A percentile compares a stretch with the other conserved stretches of the same genome.
These are phyloP conservation scores for Druon quercuslanigerum DNA, from an alignment of 1,140 invertebrate genomes.

Conservation along the genomic window DNA sequence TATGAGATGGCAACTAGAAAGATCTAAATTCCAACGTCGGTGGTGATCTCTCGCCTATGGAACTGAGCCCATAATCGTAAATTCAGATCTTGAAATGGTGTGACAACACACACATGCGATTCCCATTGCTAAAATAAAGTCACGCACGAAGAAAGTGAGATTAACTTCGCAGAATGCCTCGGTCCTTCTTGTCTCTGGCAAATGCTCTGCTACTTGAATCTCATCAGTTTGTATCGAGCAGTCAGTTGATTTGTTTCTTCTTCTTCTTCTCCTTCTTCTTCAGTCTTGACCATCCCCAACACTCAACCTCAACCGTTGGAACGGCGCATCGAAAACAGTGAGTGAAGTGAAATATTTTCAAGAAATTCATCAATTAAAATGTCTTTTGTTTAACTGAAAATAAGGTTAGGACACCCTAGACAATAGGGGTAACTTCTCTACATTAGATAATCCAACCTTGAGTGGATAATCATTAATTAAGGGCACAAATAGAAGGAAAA, in stretches of 20 bases:
- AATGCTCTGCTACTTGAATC: constrained; percentile 33
- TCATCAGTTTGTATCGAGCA: constrained; percentile 58
- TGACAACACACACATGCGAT: background rate
- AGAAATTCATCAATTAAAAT: too few species aligned
- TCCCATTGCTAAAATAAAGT: background rate
- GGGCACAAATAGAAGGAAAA: too few species aligned
- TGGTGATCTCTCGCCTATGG: background rate
- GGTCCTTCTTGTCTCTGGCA: constrained; percentile 12
- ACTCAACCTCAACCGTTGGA: too few species aligned
- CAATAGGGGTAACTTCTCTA: too few species aligned
- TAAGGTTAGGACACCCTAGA: too few species aligned
- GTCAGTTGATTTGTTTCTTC: constrained; percentile 54
- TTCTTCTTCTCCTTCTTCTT: constrained; percentile 42
- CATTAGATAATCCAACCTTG: too few species aligned
- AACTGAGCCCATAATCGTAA: constrained; percentile 20
- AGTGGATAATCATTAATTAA: too few species aligned
- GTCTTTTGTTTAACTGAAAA: too few species aligned
- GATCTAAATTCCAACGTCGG: constrained; percentile 17
- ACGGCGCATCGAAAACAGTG: too few species aligned
- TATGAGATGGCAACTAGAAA: background rate
- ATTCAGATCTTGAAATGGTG: constrained; percentile 17
- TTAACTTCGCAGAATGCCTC: constrained; percentile 6
- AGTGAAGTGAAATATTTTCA: too few species aligned
- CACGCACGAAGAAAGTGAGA: constrained; percentile 20
- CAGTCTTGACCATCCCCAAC: background rate